phyloP scores from a whole-genome alignment of 2,888 invertebrate genomes.

The Gymnosoma rotundatum region DNA sequence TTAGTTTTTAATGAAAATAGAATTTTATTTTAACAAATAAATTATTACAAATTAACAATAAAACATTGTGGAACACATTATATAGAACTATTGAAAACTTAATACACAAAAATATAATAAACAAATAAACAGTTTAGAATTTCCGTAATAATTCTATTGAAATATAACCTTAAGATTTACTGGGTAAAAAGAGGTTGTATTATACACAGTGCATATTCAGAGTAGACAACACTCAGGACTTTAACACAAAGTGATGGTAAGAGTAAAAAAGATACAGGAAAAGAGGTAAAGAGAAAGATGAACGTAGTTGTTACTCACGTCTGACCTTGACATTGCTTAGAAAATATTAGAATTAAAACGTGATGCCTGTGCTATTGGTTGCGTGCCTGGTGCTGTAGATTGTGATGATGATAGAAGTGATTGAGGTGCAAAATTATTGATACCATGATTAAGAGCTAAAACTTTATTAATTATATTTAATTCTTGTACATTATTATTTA shows the following conservation, averaged over 20 bases:
- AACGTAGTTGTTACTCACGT: neutral
- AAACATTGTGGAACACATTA: constrained; percentile 24
- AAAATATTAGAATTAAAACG: constrained; percentile 62
- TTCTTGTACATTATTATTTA: constrained; percentile 85
- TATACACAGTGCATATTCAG: constrained; percentile 52
- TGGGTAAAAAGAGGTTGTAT: constrained; percentile 48
- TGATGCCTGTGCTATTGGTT: constrained; percentile 56
- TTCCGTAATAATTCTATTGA: neutral
- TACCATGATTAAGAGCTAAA: constrained; percentile 89
- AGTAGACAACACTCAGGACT: neutral
- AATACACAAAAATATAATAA: constrained; percentile 22
- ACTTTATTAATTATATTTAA: constrained; percentile 92
- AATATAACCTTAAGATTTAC: constrained; percentile 22
- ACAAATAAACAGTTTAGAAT: neutral
- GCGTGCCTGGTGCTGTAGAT: constrained; percentile 72
- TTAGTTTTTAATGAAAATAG: constrained; percentile 10
- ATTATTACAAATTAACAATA: constrained; percentile 64
- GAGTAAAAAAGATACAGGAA: neutral
- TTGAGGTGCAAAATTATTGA: constrained; percentile 82
- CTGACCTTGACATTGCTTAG: constrained; percentile 49
- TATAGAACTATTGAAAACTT: constrained; percentile 24
- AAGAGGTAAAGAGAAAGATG: neutral
- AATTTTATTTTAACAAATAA: constrained; percentile 65
- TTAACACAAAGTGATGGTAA: neutral
- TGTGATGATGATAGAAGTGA: constrained; percentile 71